phyloP scores from a whole-genome alignment of 53 echinoderm and acorn worm species.

The Pentamera pediparva region DNA sequence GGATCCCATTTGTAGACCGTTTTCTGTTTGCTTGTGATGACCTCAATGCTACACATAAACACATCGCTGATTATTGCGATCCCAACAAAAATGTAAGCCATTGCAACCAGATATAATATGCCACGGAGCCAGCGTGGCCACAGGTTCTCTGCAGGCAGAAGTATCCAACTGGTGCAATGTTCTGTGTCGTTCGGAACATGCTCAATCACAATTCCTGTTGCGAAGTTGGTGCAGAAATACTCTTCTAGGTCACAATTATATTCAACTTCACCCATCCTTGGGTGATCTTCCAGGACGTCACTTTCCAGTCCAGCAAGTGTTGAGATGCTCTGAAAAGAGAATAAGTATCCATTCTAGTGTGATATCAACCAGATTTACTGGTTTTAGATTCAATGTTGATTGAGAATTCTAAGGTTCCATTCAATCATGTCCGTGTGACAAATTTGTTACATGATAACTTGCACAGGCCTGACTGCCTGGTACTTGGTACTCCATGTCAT shows the following conservation, averaged over 20 bases:
- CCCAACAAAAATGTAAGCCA: constrained; percentile 86
- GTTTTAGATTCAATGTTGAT: too few species aligned
- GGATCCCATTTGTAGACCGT: constrained; percentile 78
- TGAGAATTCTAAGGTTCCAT: too few species aligned
- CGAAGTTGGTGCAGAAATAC: constrained; percentile 67
- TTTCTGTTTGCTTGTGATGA: constrained; percentile 89
- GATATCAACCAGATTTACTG: too few species aligned
- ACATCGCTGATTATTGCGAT: constrained; percentile 94
- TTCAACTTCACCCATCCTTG: neutral
- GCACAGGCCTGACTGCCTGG: too few species aligned
- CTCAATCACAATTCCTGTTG: constrained; percentile 63
- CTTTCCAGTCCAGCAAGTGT: too few species aligned
- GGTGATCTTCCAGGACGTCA: too few species aligned
- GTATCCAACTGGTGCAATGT: constrained; percentile 71
- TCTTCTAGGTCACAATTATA: too few species aligned
- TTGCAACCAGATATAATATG: constrained; percentile 60
- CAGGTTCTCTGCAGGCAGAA: constrained; percentile 91
- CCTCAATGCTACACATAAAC: constrained; percentile 97
- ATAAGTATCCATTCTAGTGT: too few species aligned
- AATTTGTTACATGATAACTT: too few species aligned
- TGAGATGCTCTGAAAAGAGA: too few species aligned
- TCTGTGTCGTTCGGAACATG: neutral
- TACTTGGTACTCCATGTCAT: too few species aligned
- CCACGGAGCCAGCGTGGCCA: constrained; percentile 76
- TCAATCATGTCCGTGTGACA: too few species aligned